phyloP scores from a whole-genome alignment of 2,888 invertebrate species.

The Exocentrus adspersus region DNA sequence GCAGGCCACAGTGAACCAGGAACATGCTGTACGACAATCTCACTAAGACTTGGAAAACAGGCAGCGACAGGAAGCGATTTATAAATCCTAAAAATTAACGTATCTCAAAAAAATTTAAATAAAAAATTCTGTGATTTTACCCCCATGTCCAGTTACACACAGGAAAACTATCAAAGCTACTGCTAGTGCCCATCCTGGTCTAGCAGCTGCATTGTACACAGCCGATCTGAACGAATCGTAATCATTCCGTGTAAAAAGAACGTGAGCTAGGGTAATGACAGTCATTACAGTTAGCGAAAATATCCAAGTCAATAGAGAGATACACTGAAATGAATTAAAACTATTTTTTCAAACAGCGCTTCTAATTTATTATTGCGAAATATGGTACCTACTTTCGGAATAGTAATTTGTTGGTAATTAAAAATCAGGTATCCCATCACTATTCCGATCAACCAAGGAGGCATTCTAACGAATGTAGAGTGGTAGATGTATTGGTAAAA shows the following conservation, averaged over 20 bases:
- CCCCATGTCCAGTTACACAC: slow-evolving; percentile 47
- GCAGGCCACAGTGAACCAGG: slow-evolving; percentile 61
- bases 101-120: too few relatives aligned
- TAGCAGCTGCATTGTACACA: slow-evolving; percentile 41
- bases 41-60: slow-evolving; percentile 64
- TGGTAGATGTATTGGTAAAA: slow-evolving; percentile 39
- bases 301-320: slow-evolving; percentile 22
- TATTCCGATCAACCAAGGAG: slow-evolving; percentile 47
- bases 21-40: slow-evolving; percentile 65
- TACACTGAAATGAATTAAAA: not conserved
- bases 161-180: slow-evolving; percentile 38
- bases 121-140: slow-evolving; percentile 51
- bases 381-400: slow-evolving; percentile 37
- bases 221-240: slow-evolving; percentile 37
- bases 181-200: slow-evolving; percentile 43
- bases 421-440: slow-evolving; percentile 42
- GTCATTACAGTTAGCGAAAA: not conserved
- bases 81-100: slow-evolving; percentile 62
- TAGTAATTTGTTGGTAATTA: slow-evolving; percentile 31
- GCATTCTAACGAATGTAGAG: slow-evolving; percentile 41
- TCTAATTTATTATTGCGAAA: too few relatives aligned
- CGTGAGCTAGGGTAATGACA: slow-evolving; percentile 10
- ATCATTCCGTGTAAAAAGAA: slow-evolving; percentile 28
- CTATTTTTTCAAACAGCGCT: too few relatives aligned
- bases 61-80: slow-evolving; percentile 64